Conservation (phyloP, 2,113 vertebrate species). For the Elephas maximus region DNA sequence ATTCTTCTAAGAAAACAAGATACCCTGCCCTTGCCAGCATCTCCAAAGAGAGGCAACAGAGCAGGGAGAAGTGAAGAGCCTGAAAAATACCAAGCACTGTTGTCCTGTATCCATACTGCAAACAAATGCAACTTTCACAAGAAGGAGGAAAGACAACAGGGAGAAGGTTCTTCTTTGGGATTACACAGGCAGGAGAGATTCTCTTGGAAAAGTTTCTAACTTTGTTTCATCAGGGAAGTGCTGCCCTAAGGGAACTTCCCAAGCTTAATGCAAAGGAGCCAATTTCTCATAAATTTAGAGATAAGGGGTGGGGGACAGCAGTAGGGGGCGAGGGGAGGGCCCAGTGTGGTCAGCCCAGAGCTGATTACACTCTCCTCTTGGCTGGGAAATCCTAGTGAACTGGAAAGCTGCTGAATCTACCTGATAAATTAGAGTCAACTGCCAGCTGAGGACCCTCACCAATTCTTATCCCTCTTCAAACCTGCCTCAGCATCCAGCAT, state of each 20-base stretch:
- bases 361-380: background rate
- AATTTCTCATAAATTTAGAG: constrained; percentile 43
- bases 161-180: background rate
- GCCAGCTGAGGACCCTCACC: background rate
- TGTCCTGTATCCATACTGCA: background rate
- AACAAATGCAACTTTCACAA: background rate
- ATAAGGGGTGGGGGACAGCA: background rate
- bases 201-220: background rate
- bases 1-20: constrained; percentile 48
- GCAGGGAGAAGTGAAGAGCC: background rate
- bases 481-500: background rate
- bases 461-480: background rate
- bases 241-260: background rate
- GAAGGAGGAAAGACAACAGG: background rate
- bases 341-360: background rate
- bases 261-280: constrained; percentile 27
- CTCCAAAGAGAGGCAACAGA: background rate
- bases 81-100: background rate
- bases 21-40: background rate
- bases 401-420: background rate
- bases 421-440: background rate
- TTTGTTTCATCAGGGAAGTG: constrained; percentile 25
- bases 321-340: background rate
- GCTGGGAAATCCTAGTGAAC: background rate
- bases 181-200: background rate